These are phyloP conservation scores for Synergus laeviventris DNA, from an alignment of 2,888 invertebrate genomes.

Conservation along the genomic window DNA sequence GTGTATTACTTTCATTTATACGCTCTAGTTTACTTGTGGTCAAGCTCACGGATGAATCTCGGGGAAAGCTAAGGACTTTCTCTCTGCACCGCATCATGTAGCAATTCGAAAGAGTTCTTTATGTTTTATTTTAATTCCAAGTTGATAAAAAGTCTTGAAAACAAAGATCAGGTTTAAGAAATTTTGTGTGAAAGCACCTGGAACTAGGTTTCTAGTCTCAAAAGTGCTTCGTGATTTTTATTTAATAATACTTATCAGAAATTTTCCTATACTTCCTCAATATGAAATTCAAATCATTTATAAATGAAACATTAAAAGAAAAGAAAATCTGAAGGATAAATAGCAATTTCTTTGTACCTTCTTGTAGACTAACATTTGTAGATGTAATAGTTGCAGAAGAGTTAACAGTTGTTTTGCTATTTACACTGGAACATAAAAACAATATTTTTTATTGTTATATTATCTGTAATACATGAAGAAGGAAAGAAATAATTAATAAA, in stretches of 20 bases:
- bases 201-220: neutral
- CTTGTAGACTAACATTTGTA: constrained; percentile 52
- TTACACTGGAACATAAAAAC: constrained; percentile 57
- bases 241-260: neutral
- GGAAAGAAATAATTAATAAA: neutral
- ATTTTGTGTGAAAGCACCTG: neutral
- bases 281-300: neutral
- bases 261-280: neutral
- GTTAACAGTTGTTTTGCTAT: constrained; percentile 55
- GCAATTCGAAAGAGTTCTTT: constrained; percentile 15
- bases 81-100: neutral
- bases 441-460: constrained; percentile 15
- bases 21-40: constrained; percentile 56
- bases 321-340: neutral
- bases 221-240: neutral
- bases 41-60: constrained; percentile 44
- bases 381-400: constrained; percentile 56
- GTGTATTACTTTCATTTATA: constrained; percentile 59
- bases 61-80: constrained; percentile 36
- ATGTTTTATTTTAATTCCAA: neutral
- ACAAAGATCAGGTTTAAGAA: neutral
- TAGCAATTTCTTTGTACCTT: constrained; percentile 38
- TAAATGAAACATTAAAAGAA: neutral
- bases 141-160: constrained; percentile 13
- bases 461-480: neutral